Percentiles rank a stretch among this genome's conserved stretches.
phyloP scores from a whole-genome alignment of 2,888 invertebrate genomes.

The Drosophila merina region DNA sequence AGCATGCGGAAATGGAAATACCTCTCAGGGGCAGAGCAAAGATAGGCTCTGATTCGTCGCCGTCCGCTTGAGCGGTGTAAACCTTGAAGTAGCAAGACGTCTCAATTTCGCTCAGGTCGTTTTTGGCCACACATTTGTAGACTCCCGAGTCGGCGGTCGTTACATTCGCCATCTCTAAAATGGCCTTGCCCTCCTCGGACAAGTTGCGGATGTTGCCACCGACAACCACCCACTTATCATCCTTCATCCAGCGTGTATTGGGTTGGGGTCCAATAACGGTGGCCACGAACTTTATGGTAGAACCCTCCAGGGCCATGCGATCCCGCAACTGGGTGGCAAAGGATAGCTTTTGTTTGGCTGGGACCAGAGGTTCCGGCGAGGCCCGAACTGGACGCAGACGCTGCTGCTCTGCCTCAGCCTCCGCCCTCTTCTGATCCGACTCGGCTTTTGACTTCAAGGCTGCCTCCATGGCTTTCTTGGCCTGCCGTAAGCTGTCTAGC shows the following conservation, averaged over 20 bases:
- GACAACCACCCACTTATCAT: conserved; percentile 87
- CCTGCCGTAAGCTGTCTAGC: conserved; percentile 80
- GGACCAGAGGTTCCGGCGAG: conserved; percentile 78
- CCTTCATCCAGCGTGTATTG: conserved; percentile 90
- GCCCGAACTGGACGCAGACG: conserved; percentile 61
- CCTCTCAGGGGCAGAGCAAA: conserved; percentile 87
- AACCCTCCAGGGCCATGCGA: conserved; percentile 90
- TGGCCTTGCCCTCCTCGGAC: conserved; percentile 88
- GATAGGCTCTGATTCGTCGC: conserved; percentile 83
- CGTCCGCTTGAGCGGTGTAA: conserved; percentile 81
- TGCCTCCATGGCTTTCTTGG: conserved; percentile 81
- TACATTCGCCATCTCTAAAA: conserved; percentile 89
- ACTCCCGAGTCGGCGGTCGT: conserved; percentile 90
- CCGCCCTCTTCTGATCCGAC: conserved; percentile 81
- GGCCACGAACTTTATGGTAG: conserved; percentile 90
- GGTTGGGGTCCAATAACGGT: conserved; percentile 90
- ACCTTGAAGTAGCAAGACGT: conserved; percentile 88
- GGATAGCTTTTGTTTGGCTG: conserved; percentile 82
- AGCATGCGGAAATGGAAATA: conserved; percentile 80
- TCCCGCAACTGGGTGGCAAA: conserved; percentile 92
- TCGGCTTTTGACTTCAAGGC: conserved; percentile 83
- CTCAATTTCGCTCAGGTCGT: conserved; percentile 89
- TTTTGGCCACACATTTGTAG: conserved; percentile 91
- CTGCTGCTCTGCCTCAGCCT: conserved; percentile 64
- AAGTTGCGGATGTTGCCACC: conserved; percentile 86